Percentiles rank a stretch among this genome's conserved stretches.
Conservation (phyloP, 2,113 vertebrate genomes). For the Halichoeres trimaculatus region DNA sequence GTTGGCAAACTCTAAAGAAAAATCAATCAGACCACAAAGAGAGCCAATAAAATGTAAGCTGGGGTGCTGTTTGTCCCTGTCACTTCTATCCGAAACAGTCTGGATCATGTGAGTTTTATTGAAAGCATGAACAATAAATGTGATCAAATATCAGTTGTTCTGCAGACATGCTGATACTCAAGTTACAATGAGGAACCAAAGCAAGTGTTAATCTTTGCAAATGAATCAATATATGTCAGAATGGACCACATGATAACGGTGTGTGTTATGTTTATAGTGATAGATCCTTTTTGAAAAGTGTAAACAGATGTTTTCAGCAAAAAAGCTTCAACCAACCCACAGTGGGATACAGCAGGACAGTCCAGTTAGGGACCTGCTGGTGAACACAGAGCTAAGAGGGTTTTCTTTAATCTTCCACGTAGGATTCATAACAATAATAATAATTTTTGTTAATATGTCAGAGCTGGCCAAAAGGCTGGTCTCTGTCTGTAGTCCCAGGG, state of each 20-base stretch:
- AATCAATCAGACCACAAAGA: conserved; percentile 7
- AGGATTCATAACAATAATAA: too few species aligned
- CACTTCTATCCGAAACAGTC: background rate
- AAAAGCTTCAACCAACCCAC: too few species aligned
- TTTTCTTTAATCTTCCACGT: too few species aligned
- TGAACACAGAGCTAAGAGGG: background rate
- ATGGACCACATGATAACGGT: background rate
- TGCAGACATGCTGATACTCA: background rate
- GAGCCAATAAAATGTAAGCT: conserved; percentile 2
- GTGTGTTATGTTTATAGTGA: background rate
- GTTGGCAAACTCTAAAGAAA: background rate
- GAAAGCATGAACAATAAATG: background rate
- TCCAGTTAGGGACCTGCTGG: too few species aligned
- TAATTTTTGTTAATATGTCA: too few species aligned
- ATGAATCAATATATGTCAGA: background rate
- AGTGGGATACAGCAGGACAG: too few species aligned
- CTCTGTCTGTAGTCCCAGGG: too few species aligned
- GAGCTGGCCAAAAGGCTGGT: too few species aligned
- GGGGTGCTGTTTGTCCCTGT: conserved; percentile 4
- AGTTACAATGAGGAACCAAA: background rate
- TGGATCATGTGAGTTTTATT: background rate
- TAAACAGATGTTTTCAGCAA: too few species aligned
- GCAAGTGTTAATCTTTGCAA: background rate
- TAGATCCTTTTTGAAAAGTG: background rate
- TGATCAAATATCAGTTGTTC: background rate